Evolutionary conservation across 2,113 vertebrate genomes (phyloP).

Genomic region (Tetrao urogallus): DNA sequence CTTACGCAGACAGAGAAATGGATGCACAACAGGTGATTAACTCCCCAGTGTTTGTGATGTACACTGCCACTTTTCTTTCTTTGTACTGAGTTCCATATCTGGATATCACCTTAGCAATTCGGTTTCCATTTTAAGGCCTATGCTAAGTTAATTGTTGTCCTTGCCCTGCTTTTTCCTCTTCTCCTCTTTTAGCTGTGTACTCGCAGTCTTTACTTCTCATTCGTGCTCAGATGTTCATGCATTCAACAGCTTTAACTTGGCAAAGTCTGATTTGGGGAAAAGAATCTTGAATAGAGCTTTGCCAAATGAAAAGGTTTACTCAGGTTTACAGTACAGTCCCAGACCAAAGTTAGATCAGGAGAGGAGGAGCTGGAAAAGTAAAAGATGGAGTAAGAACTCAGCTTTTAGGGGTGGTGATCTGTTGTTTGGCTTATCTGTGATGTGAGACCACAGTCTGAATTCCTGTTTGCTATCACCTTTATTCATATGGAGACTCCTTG

Average conservation of each 20-base stretch:
- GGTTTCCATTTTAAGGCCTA: background rate
- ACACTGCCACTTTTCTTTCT: rapidly evolving
- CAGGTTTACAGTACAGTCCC: background rate
- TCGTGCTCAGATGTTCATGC: background rate
- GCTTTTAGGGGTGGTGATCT: background rate
- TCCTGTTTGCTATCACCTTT: background rate
- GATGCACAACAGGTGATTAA: slow-evolving; percentile 79
- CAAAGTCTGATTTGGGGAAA: background rate
- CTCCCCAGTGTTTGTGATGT: background rate
- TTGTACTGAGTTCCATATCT: background rate
- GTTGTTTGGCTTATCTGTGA: background rate
- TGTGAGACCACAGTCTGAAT: background rate
- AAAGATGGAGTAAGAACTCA: background rate
- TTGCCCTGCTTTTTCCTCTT: background rate
- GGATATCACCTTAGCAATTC: background rate
- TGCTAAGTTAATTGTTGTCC: background rate
- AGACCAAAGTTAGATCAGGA: background rate
- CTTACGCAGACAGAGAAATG: slow-evolving; percentile 81
- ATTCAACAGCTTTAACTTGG: background rate
- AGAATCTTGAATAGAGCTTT: background rate
- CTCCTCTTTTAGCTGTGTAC: background rate
- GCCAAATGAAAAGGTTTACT: background rate
- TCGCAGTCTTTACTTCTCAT: background rate
- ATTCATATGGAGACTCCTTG: background rate
- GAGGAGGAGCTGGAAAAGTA: background rate